Conservation (phyloP, 2,888 invertebrate genomes). For the Aethes cnicana region DNA sequence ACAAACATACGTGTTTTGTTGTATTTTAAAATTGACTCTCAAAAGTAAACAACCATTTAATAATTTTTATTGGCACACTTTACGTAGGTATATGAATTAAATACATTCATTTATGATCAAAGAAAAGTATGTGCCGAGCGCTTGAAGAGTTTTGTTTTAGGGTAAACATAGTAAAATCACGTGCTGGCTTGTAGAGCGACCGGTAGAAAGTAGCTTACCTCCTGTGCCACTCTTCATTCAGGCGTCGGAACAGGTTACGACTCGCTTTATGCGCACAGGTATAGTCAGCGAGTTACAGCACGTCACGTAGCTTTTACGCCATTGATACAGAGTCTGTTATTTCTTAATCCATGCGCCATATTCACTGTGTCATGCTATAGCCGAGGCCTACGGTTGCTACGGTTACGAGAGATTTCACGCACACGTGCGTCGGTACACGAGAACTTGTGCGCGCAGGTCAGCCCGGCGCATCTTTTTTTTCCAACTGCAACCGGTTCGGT, state of each 20-base stretch:
- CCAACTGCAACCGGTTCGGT: slow-evolving; percentile 67
- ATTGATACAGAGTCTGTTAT: too few species aligned
- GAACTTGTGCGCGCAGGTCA: slow-evolving; percentile 58
- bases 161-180: slow-evolving; percentile 56
- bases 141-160: too few species aligned
- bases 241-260: slow-evolving; percentile 73
- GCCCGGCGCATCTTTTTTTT: slow-evolving; percentile 63
- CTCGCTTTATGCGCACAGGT: slow-evolving; percentile 62
- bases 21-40: too few species aligned
- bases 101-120: too few species aligned
- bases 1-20: too few species aligned
- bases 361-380: too few species aligned
- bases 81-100: too few species aligned
- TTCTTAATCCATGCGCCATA: too few species aligned
- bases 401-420: slow-evolving; percentile 45
- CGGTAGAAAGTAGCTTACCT: slow-evolving; percentile 80
- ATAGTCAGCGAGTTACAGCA: slow-evolving; percentile 33
- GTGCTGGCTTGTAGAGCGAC: slow-evolving; percentile 50
- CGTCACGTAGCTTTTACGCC: too few species aligned
- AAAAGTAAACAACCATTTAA: too few species aligned
- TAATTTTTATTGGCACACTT: too few species aligned
- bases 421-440: slow-evolving; percentile 32
- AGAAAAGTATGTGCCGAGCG: too few species aligned
- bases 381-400: slow-evolving; percentile 39
- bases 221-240: slow-evolving; percentile 78